Evolutionary conservation across 2,113 vertebrate genomes (phyloP), one percentile per base, ranked within the genome.

Genomic region (Atractosteus spatula): DNA sequence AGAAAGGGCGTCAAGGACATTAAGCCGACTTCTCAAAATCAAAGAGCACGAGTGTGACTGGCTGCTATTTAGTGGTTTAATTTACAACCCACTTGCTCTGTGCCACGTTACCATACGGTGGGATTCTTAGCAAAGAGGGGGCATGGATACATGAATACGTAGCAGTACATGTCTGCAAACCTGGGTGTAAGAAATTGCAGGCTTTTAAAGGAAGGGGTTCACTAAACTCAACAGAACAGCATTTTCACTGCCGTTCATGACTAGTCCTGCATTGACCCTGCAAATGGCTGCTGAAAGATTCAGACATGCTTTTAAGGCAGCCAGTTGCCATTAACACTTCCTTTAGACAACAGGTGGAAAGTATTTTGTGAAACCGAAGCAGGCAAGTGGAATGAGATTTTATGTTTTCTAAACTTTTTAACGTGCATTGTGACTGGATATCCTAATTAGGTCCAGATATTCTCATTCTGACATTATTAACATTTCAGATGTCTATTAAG

Each of bases 331-430:
- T 64, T 64, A 17, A 64, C 17, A 41, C 13, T 17, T 41, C 14
- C 7, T 64, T 29, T 29, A 64, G 62, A 7, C 4, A 69, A 42
- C 68, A 70, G 55, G 68, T 42, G 55, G 68, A 70, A 3, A 16
- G 17, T 10, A 10, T 8, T 6, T 10, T 57, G 8, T 14, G 3
- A 42, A 47, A 6, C 2, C 2, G 41, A 10, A 10, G 17, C 17
- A 29, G 6, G 61, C 11, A 17, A 51, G 16, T 45, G 65, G 45
- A 43, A 67, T 45, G 41, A 3, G 7, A 8, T 3, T 64, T 29
- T 8, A 7, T 62, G 11, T 14, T 7, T 3, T 7, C 12, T 41
- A 3, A n/a, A n/a, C 66, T 4, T 54, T 5, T 54, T 45, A 8
- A 67, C 42, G 8, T 16, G 11, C 10, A 7, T 10, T n/a, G 4